Conservation (phyloP, 1,140 invertebrate species). For the Leptinotarsa lineolata region DNA sequence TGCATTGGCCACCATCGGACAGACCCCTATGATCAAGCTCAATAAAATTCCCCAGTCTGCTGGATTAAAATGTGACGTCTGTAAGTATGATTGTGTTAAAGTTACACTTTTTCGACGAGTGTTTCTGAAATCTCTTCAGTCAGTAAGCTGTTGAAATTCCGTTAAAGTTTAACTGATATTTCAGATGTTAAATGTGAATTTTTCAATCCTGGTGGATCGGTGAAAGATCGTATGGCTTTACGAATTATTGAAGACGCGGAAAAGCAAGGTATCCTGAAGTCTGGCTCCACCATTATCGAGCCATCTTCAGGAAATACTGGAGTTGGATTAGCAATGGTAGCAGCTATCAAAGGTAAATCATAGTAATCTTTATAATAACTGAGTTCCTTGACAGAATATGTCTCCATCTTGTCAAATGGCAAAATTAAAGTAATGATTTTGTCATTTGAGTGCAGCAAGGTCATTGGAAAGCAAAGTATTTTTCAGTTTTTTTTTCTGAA, state of each 20-base stretch:
- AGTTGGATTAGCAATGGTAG: conserved; percentile 93
- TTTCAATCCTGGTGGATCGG: conserved; percentile 96
- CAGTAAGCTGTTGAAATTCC: too few species aligned
- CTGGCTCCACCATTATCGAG: conserved; percentile 91
- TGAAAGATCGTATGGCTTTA: conserved; percentile 95
- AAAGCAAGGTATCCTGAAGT: conserved; percentile 79
- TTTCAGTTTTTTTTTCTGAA: too few species aligned
- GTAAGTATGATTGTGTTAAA: conserved; percentile 11
- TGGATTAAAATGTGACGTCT: conserved; percentile 32
- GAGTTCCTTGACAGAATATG: too few species aligned
- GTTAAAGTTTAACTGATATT: conserved; percentile 28
- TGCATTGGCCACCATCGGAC: conserved; percentile 86
- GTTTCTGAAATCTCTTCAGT: too few species aligned
- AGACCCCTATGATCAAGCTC: conserved; percentile 88
- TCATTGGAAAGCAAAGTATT: too few species aligned
- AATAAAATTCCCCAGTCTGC: conserved; percentile 82
- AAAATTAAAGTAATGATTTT: too few species aligned
- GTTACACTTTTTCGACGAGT: too few species aligned
- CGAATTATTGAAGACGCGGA: conserved; percentile 97
- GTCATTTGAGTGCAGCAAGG: too few species aligned
- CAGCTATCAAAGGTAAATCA: conserved; percentile 80
- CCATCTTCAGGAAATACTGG: conserved; percentile 96
- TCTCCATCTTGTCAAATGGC: too few species aligned
- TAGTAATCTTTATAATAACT: too few species aligned
- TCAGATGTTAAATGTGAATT: conserved; percentile 98